Evolutionary conservation across 53 echinoderm and acorn worm genomes (phyloP).

Genomic region (Henricia sp.): DNA sequence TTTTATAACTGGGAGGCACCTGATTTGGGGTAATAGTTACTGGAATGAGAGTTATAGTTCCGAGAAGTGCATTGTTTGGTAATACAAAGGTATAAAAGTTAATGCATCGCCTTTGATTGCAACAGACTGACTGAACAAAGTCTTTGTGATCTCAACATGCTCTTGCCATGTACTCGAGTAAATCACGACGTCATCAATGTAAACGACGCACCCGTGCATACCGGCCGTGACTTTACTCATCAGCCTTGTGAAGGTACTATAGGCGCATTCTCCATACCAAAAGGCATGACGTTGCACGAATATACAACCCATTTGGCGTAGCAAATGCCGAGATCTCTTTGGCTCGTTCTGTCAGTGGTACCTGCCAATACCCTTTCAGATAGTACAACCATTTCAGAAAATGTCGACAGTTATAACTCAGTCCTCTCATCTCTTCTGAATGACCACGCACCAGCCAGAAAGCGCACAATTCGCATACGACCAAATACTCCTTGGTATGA

Average conservation of each 20-base stretch:
- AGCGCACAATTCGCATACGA: too few species aligned
- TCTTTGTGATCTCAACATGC: conserved; percentile 18
- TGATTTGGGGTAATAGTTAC: too few species aligned
- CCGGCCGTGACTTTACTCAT: conserved; percentile 20
- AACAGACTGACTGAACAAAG: conserved; percentile 29
- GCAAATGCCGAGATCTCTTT: conserved; percentile 61
- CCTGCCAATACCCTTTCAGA: conserved; percentile 63
- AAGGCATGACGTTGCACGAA: conserved; percentile 50
- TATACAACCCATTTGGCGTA: conserved; percentile 49
- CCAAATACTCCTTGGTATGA: too few species aligned
- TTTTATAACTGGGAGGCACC: too few species aligned
- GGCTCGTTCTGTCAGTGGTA: conserved; percentile 52
- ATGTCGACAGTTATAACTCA: too few species aligned
- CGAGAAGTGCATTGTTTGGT: too few species aligned
- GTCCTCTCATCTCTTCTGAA: too few species aligned
- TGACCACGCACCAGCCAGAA: too few species aligned
- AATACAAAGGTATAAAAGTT: too few species aligned
- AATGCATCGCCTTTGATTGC: too few species aligned
- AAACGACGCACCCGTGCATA: conserved; percentile 11
- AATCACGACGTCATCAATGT: conserved; percentile 59
- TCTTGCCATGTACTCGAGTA: conserved; percentile 43
- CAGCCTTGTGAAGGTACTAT: conserved; percentile 50
- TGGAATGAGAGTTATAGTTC: too few species aligned
- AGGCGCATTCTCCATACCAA: conserved; percentile 59
- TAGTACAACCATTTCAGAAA: too few species aligned